Base-by-base conservation (phyloP, 2,888 invertebrate species). In the Alsophila aescularia region DNA sequence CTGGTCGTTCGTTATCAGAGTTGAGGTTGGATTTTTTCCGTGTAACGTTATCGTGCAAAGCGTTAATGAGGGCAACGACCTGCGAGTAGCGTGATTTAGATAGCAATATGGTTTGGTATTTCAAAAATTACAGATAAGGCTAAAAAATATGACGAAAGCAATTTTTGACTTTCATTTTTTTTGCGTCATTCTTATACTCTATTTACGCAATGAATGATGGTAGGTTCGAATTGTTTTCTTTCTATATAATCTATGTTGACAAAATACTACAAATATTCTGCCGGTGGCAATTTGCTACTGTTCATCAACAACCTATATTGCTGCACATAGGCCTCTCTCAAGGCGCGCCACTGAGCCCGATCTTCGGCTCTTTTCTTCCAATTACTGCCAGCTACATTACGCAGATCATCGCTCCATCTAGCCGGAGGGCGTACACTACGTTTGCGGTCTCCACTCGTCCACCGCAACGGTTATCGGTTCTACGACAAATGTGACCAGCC, bases 11-110 rank as follows among this genome's bases (percentile, higher is more conserved):
- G 72, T 79, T 84, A 88, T 88, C 86, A 77, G 64, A 60, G 66
- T 68, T 70, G 73, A 80, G 77, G 75, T 79, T 73, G 84, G 80
- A 80, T 85, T 88, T 88, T 87, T 90, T 88, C 84, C 85, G 83
- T 82, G 70, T 81, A 79, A 79, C 77, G 79, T 83, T 88, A 90
- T 90, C 90, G 80, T 77, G 70, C 78, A 79, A 80, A 73, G 75
- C 69, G 90, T 88, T 90, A 88, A 81, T 74, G 77, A 75, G 87
- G 79, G 72, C 83, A 81, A 79, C 70, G 85, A 87, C 83, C 89
- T 73, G 63, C 62, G 66, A 74, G 70, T 83, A 79, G 79, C 83
- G 78, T 83, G 82, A 84, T 81, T 76, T 73, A 76, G 81, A 79
- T 79, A 83, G 69, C 64, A 31, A 9, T n/a, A 41, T 16, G 18